phyloP scores from a whole-genome alignment of 2,113 vertebrate species.

The Perccottus glenii region DNA sequence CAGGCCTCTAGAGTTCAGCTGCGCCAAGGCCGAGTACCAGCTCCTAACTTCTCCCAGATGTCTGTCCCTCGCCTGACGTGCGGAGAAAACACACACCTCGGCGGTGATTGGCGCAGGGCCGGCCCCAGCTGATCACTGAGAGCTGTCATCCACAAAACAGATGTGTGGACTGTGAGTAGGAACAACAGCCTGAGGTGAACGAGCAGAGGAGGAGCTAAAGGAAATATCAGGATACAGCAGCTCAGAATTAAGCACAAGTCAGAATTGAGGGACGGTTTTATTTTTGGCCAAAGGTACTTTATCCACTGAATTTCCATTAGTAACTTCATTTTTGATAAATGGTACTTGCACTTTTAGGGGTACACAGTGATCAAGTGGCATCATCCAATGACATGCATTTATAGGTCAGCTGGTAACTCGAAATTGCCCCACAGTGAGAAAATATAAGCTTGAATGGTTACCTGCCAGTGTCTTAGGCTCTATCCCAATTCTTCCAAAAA shows the following conservation, averaged over 20 bases:
- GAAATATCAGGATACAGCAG: conserved; percentile 23
- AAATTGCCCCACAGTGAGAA: too few relatives aligned
- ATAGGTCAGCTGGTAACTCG: too few relatives aligned
- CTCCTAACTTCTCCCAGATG: conserved; percentile 76
- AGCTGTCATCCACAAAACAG: conserved; percentile 70
- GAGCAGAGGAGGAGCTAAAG: conserved; percentile 45
- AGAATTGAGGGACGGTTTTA: not conserved
- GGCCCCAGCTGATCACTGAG: conserved; percentile 68
- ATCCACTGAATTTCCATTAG: too few relatives aligned
- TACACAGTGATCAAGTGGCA: too few relatives aligned
- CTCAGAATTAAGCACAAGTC: not conserved
- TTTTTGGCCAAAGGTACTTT: not conserved
- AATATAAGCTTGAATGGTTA: too few relatives aligned
- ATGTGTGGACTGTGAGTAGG: conserved; percentile 52
- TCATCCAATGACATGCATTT: too few relatives aligned
- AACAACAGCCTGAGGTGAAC: conserved; percentile 31
- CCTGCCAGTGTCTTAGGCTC: too few relatives aligned
- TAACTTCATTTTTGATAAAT: too few relatives aligned
- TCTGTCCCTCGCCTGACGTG: conserved; percentile 59
- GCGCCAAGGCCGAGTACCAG: conserved; percentile 50
- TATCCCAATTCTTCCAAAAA: too few relatives aligned
- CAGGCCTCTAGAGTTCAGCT: conserved; percentile 55
- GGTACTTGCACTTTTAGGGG: too few relatives aligned
- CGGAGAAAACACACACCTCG: conserved; percentile 54
- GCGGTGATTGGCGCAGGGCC: conserved; percentile 40